Base-by-base conservation (phyloP, 30 jellyfish, hydroid and myxozoan genomes). In the Aurelia sp. region DNA sequence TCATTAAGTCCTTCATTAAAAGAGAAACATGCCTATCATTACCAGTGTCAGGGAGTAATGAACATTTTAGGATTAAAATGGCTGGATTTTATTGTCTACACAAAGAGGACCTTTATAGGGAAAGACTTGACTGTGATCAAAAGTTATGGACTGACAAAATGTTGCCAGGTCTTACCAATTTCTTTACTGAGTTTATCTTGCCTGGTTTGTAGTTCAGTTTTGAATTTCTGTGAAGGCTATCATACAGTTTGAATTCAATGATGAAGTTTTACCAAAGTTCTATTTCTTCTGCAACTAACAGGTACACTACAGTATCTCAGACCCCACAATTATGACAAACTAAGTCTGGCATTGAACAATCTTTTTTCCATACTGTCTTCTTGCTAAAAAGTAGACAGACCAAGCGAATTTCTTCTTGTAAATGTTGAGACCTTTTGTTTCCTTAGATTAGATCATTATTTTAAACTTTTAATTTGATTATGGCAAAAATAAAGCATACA, bases 31-130 rank as follows among this genome's bases (percentile, higher is more conserved):
- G 31, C 30, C 4, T 71, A 85, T 53, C 72, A 5, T 74, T 37
- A 48, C 71, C 90, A 71, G 44, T 73, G 90, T 60, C 94, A 85
- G 21, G 94, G 93, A 18, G 71, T 84, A 52, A 78, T 78, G 89
- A 78, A 61, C 75, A 63, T 60, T 27, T 48, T 31, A 1, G 69
- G 61, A 33, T 18, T 84, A 1, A 22, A 58, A 22, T 30, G 75
- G 89, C 23, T 85, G 27, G 94, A 73, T 47, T 72, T 85, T 74
- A 48, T 72, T 15, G 90, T 85, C 30, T 85, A 3, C 71, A 85
- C 94, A 27, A 44, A 33, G 62, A 40, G n/a, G 83, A 74, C 62
- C 31, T 57, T 16, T 52, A n/a, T 65, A 60, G 59, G 13, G 71
- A 85, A 73, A 58, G 69, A 18, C 11, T 81, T 13, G 30, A 21